phyloP scores from a whole-genome alignment of 2,797 vertebrate genomes.

The Acropternis orthonyx region DNA sequence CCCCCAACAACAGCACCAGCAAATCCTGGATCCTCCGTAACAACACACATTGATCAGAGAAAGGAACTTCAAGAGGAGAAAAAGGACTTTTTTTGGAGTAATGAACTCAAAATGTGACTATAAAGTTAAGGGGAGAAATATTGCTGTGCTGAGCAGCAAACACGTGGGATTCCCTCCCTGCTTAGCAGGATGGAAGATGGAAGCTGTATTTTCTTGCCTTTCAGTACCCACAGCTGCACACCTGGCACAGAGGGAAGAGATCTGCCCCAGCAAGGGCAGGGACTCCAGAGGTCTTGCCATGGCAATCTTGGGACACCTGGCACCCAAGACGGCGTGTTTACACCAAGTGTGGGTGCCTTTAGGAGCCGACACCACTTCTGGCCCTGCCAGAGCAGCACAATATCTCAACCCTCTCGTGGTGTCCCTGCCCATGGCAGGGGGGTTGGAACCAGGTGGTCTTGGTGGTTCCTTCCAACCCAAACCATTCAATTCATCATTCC shows the following conservation, averaged over 20 bases:
- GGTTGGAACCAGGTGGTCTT: not conserved
- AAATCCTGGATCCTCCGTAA: slow-evolving; percentile 11
- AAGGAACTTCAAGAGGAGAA: not conserved
- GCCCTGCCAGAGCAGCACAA: rapidly evolving
- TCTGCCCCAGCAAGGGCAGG: not conserved
- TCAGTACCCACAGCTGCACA: not conserved
- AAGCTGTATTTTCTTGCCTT: slow-evolving; percentile 20
- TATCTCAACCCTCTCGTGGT: not conserved
- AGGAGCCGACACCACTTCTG: not conserved
- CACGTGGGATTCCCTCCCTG: not conserved
- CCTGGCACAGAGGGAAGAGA: not conserved
- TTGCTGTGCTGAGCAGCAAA: not conserved
- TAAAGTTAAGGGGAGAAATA: not conserved
- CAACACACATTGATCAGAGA: not conserved
- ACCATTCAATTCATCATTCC: not conserved
- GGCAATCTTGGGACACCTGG: not conserved
- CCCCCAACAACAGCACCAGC: slow-evolving; percentile 34
- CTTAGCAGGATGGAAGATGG: not conserved
- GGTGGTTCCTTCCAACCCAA: not conserved
- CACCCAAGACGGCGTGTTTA: not conserved
- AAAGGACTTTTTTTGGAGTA: not conserved
- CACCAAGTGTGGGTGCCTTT: not conserved
- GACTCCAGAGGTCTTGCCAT: not conserved
- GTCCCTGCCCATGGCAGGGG: not conserved
- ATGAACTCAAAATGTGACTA: not conserved